Percentiles rank a stretch among this genome's conserved stretches.
These are phyloP conservation scores for Stegostoma tigrinum DNA, from an alignment of 2,113 vertebrate species.

Conservation along the genomic window DNA sequence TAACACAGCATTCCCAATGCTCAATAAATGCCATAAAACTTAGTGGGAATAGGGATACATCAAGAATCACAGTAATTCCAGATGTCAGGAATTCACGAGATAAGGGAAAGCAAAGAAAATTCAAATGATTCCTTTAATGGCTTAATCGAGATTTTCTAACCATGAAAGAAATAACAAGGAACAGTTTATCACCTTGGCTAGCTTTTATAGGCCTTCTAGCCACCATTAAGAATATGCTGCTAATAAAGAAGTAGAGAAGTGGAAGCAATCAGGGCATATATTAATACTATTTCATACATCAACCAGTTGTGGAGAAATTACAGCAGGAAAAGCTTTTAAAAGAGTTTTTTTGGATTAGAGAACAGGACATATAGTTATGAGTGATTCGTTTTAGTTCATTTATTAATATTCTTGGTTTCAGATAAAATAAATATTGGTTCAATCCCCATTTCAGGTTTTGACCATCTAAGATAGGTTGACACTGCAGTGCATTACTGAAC, in stretches of 20 bases:
- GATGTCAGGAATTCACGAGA: too few species aligned
- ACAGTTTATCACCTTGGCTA: background rate
- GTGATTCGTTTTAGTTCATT: background rate
- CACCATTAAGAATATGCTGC: background rate
- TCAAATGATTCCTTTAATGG: background rate
- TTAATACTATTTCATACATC: background rate
- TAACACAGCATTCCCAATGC: background rate
- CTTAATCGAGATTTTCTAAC: background rate
- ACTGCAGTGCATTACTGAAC: too few species aligned
- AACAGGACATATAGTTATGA: background rate
- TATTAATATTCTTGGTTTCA: background rate
- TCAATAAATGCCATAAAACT: background rate
- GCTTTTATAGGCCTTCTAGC: background rate
- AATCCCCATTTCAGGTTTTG: background rate
- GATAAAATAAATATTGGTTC: background rate
- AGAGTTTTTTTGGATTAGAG: background rate
- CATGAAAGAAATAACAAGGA: background rate
- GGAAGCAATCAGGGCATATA: background rate
- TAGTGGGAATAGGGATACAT: background rate
- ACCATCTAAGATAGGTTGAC: background rate
- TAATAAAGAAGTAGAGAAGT: background rate
- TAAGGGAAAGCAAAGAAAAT: background rate
- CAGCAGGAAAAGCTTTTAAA: background rate
- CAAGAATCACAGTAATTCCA: background rate
- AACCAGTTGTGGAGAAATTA: background rate